phyloP scores from a whole-genome alignment of 2,888 invertebrate species.

The Athrips mouffetella region DNA sequence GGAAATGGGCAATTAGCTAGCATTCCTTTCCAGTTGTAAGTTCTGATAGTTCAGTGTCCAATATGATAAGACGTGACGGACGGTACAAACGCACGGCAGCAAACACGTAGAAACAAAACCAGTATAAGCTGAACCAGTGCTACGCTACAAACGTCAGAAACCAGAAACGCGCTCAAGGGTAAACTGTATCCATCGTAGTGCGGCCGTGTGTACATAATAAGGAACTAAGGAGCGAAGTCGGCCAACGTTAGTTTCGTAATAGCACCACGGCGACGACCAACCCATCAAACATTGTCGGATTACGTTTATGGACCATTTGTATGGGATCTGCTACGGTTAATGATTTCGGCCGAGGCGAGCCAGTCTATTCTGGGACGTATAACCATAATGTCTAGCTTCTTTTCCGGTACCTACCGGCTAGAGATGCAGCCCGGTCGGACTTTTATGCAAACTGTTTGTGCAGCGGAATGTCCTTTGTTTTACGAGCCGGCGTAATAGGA shows the following conservation, averaged over 20 bases:
- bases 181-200: too few species aligned
- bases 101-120: too few species aligned
- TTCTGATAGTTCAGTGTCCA: slow-evolving; percentile 25
- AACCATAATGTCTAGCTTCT: not conserved
- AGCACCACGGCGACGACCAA: slow-evolving; percentile 36
- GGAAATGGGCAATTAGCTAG: slow-evolving; percentile 1
- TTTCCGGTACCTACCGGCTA: slow-evolving; percentile 2
- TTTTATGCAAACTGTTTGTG: slow-evolving; percentile 9
- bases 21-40: not conserved
- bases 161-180: too few species aligned
- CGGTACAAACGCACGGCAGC: too few species aligned
- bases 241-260: slow-evolving; percentile 42
- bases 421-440: slow-evolving; percentile 3
- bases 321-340: slow-evolving; percentile 67
- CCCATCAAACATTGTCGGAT: slow-evolving; percentile 68
- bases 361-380: slow-evolving; percentile 45
- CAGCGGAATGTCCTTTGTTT: slow-evolving; percentile 4
- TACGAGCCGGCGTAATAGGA: slow-evolving; percentile 1
- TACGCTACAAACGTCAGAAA: too few species aligned
- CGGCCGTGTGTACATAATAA: too few species aligned
- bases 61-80: too few species aligned
- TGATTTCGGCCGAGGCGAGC: slow-evolving; percentile 57
- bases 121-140: too few species aligned
- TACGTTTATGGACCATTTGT: slow-evolving; percentile 70
- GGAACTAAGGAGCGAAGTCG: not conserved